These are phyloP conservation scores for Notoglanidium macrostoma DNA, from an alignment of 2,797 vertebrate genomes.

Conservation along the genomic window DNA sequence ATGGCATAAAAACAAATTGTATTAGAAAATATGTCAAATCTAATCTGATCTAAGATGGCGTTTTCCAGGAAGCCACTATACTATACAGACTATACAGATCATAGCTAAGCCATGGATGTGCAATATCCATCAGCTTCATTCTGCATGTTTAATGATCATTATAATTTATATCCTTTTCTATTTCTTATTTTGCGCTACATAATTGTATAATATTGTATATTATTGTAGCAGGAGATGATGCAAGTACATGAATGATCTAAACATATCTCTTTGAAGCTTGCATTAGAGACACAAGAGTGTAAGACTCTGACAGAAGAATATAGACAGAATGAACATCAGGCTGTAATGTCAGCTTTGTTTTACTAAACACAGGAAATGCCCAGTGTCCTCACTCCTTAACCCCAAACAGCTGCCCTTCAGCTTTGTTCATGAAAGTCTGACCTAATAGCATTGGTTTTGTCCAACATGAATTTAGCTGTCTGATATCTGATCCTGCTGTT, in stretches of 20 bases:
- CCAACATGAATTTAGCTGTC: constrained; percentile 53
- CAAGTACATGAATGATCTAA: not conserved
- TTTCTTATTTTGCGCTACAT: not conserved
- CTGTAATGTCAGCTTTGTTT: constrained; percentile 62
- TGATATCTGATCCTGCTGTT: constrained; percentile 64
- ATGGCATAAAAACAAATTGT: not conserved
- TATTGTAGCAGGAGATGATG: not conserved
- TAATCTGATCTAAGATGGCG: not conserved
- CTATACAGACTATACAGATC: too few species aligned
- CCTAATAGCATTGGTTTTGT: constrained; percentile 2
- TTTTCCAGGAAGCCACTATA: not conserved
- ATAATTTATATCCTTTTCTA: not conserved
- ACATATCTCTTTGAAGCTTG: not conserved
- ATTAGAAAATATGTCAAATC: not conserved
- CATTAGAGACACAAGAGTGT: not conserved
- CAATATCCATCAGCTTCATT: not conserved
- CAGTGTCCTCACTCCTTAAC: constrained; percentile 66
- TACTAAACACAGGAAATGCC: constrained; percentile 73
- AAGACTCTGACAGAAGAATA: not conserved
- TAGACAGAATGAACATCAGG: constrained; percentile 24
- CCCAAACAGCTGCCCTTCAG: constrained; percentile 67
- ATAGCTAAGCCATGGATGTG: not conserved
- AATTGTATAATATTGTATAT: not conserved
- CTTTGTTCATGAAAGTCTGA: constrained; percentile 36
- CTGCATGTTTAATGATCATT: not conserved